phyloP scores from a whole-genome alignment of 2,113 vertebrate species.

The Sapayoa aenigma region DNA sequence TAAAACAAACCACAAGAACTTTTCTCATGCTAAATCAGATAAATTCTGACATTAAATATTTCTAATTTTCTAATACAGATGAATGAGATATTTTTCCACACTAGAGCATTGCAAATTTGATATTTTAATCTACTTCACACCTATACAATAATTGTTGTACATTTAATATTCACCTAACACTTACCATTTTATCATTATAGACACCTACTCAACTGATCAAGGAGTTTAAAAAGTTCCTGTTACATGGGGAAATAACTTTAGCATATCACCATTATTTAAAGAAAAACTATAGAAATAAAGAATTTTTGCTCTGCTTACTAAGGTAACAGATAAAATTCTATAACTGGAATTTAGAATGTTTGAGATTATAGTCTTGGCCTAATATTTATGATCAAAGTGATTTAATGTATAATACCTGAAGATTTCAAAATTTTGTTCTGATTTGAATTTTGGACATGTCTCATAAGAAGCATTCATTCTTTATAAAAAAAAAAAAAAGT shows the following conservation, averaged over 20 bases:
- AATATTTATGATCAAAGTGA: background rate
- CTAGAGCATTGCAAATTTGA: background rate
- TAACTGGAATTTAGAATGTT: background rate
- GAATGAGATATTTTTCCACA: background rate
- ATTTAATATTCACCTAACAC: background rate
- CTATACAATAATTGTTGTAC: background rate
- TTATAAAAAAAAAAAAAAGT: background rate
- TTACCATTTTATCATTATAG: background rate
- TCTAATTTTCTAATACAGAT: background rate
- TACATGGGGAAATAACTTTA: background rate
- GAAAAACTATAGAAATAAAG: background rate
- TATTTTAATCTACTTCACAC: conserved; percentile 9
- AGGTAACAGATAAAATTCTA: background rate
- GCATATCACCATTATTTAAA: background rate
- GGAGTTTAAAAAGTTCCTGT: background rate
- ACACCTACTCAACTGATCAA: background rate
- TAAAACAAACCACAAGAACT: background rate
- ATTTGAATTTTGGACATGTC: background rate
- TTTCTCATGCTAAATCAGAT: background rate
- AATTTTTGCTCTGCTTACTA: background rate
- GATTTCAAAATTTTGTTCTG: background rate
- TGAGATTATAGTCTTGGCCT: background rate
- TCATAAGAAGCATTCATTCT: background rate
- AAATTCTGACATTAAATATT: background rate
- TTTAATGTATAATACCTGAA: background rate